Conservation (phyloP, 2,888 invertebrate species). For the Drosophila barbarae region DNA sequence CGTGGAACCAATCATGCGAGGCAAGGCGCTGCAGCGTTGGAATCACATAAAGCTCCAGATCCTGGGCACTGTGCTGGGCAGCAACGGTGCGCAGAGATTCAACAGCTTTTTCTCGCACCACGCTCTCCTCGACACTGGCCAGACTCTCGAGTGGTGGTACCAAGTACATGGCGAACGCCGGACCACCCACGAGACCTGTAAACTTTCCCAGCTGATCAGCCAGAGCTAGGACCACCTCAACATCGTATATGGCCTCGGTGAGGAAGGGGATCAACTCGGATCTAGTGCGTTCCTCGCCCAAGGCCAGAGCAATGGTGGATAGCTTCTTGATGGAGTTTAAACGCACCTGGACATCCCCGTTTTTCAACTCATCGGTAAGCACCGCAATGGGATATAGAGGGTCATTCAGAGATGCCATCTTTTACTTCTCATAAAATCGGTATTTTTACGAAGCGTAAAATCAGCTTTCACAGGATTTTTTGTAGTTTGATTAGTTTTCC, state of each 20-base stretch:
- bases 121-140: conserved; percentile 99
- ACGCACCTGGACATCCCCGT: conserved; percentile 98
- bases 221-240: conserved; percentile 97
- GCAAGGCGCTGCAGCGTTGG: conserved; percentile 95
- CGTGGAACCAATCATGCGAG: conserved; percentile 96
- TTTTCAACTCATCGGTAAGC: conserved; percentile 98
- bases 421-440: conserved; percentile 46
- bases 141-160: conserved; percentile 97
- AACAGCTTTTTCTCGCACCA: conserved; percentile 99
- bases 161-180: conserved; percentile 96
- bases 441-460: conserved; percentile 38
- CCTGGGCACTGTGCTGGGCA: conserved; percentile 94
- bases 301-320: conserved; percentile 98
- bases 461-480: conserved; percentile 21
- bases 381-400: conserved; percentile 99
- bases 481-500: not conserved
- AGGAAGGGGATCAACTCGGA: conserved; percentile 98
- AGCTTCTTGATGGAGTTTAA: conserved; percentile 99
- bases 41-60: conserved; percentile 97
- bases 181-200: conserved; percentile 96
- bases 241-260: conserved; percentile 99
- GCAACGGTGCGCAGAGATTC: conserved; percentile 95
- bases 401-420: conserved; percentile 88
- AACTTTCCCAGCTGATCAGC: conserved; percentile 99
- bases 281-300: conserved; percentile 96